A percentile compares a stretch with the other conserved stretches of the same genome.
phyloP scores from a whole-genome alignment of 2,113 vertebrate species.

The Nanorana parkeri region DNA sequence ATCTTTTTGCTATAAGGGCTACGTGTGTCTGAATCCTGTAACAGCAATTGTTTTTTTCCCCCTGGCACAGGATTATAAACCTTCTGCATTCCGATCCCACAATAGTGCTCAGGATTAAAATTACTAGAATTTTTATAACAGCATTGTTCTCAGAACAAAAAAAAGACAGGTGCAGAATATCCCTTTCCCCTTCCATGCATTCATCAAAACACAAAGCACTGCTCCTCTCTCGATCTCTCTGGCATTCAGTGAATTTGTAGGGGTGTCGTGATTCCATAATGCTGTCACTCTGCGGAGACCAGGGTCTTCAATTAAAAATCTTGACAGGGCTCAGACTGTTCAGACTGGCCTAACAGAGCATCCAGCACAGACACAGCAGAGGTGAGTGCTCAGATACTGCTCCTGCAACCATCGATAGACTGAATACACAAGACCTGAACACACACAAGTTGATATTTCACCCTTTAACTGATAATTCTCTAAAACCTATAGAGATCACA shows the following conservation, averaged over 20 bases:
- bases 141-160: constrained; percentile 32
- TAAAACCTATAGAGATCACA: too few species aligned
- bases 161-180: constrained; percentile 50
- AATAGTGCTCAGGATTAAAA: constrained; percentile 52
- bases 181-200: neutral
- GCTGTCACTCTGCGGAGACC: neutral
- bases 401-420: neutral
- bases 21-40: too few species aligned
- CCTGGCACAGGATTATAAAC: constrained; percentile 1
- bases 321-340: neutral
- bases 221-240: neutral
- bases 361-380: neutral
- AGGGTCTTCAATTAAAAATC: constrained; percentile 35
- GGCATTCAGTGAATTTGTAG: constrained; percentile 9
- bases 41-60: neutral
- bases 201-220: neutral
- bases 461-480: too few species aligned
- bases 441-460: too few species aligned
- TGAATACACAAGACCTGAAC: too few species aligned
- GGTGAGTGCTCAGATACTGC: constrained; percentile 4
- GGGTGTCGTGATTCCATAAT: neutral
- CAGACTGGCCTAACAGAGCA: neutral
- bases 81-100: constrained; percentile 34
- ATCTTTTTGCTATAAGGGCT: too few species aligned
- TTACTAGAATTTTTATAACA: constrained; percentile 26